Evolutionary conservation across 2,113 vertebrate species (phyloP).

Genomic region (Marcusenius ussheri): DNA sequence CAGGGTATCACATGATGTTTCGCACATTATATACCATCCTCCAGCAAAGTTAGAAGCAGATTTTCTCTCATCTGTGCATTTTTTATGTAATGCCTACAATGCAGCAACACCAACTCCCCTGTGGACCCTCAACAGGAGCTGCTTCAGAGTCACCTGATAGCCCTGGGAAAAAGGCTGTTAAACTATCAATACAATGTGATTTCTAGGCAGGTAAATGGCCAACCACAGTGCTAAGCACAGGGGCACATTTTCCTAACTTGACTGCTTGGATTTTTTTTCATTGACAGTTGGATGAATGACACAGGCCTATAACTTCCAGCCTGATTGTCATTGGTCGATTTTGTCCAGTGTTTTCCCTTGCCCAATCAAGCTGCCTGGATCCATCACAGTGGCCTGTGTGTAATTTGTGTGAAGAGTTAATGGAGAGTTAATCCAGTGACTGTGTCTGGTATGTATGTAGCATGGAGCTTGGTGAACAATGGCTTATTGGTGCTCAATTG

Average conservation of each 20-base stretch:
- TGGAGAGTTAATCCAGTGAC: not conserved
- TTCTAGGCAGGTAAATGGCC: not conserved
- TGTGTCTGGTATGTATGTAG: not conserved
- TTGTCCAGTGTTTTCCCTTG: not conserved
- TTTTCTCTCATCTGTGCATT: conserved; percentile 29
- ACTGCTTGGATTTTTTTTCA: not conserved
- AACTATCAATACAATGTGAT: not conserved
- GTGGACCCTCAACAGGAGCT: conserved; percentile 40
- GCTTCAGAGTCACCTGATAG: conserved; percentile 34
- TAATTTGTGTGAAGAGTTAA: not conserved
- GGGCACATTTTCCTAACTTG: not conserved
- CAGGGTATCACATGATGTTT: not conserved
- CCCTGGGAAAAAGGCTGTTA: not conserved
- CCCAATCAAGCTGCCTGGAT: not conserved
- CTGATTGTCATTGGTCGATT: not conserved
- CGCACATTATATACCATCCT: not conserved
- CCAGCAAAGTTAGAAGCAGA: not conserved
- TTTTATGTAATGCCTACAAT: conserved; percentile 25
- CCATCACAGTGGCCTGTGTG: not conserved
- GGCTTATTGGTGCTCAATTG: not conserved
- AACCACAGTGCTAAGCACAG: not conserved
- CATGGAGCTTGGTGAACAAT: not conserved
- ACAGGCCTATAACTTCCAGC: not conserved
- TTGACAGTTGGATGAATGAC: not conserved
- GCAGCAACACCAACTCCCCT: conserved; percentile 32